phyloP scores from a whole-genome alignment of 2,888 invertebrate genomes.

The Altica lythri region DNA sequence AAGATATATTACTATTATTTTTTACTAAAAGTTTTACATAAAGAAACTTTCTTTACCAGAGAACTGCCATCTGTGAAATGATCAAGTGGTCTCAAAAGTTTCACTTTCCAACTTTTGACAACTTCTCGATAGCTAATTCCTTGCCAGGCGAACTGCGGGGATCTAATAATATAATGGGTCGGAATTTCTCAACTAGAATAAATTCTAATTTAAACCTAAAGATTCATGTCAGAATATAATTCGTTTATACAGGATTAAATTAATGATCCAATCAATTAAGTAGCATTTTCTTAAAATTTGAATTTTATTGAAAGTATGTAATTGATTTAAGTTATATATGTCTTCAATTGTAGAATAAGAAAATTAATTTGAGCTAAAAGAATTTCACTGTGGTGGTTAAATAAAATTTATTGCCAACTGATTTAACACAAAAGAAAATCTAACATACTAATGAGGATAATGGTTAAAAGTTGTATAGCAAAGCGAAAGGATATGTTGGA shows the following conservation, averaged over 20 bases:
- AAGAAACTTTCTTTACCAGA: not conserved
- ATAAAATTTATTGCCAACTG: too few species aligned
- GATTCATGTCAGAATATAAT: constrained; percentile 21
- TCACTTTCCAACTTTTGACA: constrained; percentile 10
- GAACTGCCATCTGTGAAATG: constrained; percentile 3
- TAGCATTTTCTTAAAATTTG: not conserved
- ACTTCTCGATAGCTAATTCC: constrained; percentile 4
- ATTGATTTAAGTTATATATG: too few species aligned
- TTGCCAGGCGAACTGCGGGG: not conserved
- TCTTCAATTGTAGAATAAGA: too few species aligned
- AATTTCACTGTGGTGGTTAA: too few species aligned
- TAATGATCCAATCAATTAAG: constrained; percentile 10
- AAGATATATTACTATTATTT: too few species aligned
- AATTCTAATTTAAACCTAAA: constrained; percentile 26
- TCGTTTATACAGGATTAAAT: constrained; percentile 12
- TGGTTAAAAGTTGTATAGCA: too few species aligned
- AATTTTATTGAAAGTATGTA: too few species aligned
- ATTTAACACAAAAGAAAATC: too few species aligned
- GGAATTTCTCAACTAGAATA: constrained; percentile 25
- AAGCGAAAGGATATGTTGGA: too few species aligned
- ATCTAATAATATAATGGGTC: constrained; percentile 1
- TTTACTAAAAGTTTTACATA: too few species aligned
- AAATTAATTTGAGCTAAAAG: too few species aligned
- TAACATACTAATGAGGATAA: too few species aligned
- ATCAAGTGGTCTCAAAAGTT: constrained; percentile 10